A percentile compares a stretch with the other conserved stretches of the same genome.
Conservation (phyloP, 2,888 invertebrate species). For the Teinopalpus imperialis region DNA sequence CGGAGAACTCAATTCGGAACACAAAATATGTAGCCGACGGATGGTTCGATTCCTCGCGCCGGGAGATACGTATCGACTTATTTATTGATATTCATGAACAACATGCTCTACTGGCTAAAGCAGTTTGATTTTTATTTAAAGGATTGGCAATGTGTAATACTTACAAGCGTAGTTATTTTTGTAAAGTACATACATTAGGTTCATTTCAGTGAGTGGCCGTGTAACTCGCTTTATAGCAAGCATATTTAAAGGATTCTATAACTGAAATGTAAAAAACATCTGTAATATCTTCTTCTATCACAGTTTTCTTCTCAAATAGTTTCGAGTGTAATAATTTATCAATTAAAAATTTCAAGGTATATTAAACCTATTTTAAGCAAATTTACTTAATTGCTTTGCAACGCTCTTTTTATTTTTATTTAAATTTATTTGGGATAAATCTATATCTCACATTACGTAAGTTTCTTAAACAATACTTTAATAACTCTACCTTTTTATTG, state of each 20-base stretch:
- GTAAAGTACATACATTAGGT: slow-evolving; percentile 24
- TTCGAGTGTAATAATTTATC: too few relatives aligned
- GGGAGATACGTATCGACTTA: slow-evolving; percentile 24
- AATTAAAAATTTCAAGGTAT: too few relatives aligned
- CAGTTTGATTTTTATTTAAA: slow-evolving; percentile 27
- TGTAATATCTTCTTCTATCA: too few relatives aligned
- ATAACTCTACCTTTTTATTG: too few relatives aligned
- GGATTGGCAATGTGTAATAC: slow-evolving; percentile 23
- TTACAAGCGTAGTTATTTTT: slow-evolving; percentile 24
- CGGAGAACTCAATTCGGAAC: slow-evolving; percentile 14
- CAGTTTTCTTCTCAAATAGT: too few relatives aligned
- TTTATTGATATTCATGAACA: slow-evolving; percentile 27
- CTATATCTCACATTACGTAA: too few relatives aligned
- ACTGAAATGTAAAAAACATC: too few relatives aligned
- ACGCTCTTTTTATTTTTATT: too few relatives aligned
- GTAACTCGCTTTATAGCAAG: not conserved
- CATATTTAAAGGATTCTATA: not conserved
- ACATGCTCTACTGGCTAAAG: slow-evolving; percentile 17
- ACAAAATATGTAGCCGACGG: slow-evolving; percentile 31
- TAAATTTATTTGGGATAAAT: too few relatives aligned
- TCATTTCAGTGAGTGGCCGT: not conserved
- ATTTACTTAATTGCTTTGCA: too few relatives aligned
- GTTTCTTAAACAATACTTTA: too few relatives aligned
- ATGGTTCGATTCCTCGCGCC: slow-evolving; percentile 40
- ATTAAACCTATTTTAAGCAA: too few relatives aligned